phyloP scores from a whole-genome alignment of 2,797 vertebrate species.

The Odontamblyopus lacepedii region DNA sequence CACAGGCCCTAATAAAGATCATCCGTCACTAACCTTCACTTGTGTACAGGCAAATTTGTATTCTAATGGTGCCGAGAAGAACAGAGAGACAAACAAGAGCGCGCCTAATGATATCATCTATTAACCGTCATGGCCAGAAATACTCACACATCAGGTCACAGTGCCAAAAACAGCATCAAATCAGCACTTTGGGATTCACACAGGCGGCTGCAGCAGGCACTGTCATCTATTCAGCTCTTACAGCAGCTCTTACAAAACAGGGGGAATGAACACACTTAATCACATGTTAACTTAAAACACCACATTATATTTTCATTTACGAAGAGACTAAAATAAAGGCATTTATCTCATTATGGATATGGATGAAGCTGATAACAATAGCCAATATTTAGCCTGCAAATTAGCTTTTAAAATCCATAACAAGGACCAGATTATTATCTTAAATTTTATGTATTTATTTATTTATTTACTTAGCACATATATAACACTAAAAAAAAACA shows the following conservation, averaged over 20 bases:
- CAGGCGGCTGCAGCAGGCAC: background rate
- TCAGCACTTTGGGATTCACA: background rate
- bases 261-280: background rate
- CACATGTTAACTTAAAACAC: background rate
- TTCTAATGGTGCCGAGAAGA: conserved; percentile 7
- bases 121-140: conserved; percentile 9
- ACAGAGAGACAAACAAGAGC: conserved; percentile 9
- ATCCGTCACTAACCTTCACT: conserved; percentile 40
- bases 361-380: too few species aligned
- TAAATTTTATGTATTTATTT: too few species aligned
- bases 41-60: conserved; percentile 12
- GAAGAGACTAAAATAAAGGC: background rate
- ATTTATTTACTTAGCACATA: too few species aligned
- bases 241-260: background rate
- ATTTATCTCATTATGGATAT: background rate
- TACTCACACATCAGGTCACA: conserved; percentile 5
- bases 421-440: too few species aligned
- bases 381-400: too few species aligned
- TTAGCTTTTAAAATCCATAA: too few species aligned
- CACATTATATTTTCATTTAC: background rate
- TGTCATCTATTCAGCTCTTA: background rate
- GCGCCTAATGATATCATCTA: conserved; percentile 10
- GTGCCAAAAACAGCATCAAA: background rate
- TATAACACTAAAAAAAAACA: too few species aligned
- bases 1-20: conserved; percentile 5